Evolutionary conservation across 2,888 invertebrate species (phyloP).

Genomic region (Stenolophus ochropezus): DNA sequence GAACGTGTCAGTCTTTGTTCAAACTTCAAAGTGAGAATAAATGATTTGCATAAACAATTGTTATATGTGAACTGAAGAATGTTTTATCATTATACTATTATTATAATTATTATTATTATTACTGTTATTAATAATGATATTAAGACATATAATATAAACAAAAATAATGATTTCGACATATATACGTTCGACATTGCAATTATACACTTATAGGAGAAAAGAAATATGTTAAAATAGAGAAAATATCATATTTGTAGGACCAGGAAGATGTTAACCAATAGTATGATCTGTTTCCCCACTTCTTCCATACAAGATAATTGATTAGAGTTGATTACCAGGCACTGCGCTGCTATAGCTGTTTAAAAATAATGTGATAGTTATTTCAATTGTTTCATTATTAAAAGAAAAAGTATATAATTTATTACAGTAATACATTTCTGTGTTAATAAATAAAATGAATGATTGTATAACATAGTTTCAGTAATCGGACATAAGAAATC

Average conservation of each 20-base stretch:
- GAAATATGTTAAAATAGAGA: not conserved
- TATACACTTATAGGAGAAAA: not conserved
- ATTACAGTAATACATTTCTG: not conserved
- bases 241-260: not conserved
- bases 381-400: not conserved
- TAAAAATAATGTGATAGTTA: not conserved
- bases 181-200: not conserved
- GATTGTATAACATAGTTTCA: not conserved
- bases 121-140: too few species aligned
- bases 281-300: constrained; percentile 21
- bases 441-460: constrained; percentile 5
- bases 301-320: constrained; percentile 11
- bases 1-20: too few species aligned
- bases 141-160: not conserved
- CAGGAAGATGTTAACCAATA: constrained; percentile 6
- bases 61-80: too few species aligned
- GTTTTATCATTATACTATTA: too few species aligned
- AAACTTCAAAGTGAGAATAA: too few species aligned
- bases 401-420: not conserved
- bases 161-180: not conserved
- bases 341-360: not conserved
- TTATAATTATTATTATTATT: too few species aligned
- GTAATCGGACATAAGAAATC: not conserved
- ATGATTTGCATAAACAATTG: too few species aligned
- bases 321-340: constrained; percentile 9